These are phyloP conservation scores for Chaetodon trifasciatus DNA, from an alignment of 2,797 vertebrate genomes.

Conservation along the genomic window DNA sequence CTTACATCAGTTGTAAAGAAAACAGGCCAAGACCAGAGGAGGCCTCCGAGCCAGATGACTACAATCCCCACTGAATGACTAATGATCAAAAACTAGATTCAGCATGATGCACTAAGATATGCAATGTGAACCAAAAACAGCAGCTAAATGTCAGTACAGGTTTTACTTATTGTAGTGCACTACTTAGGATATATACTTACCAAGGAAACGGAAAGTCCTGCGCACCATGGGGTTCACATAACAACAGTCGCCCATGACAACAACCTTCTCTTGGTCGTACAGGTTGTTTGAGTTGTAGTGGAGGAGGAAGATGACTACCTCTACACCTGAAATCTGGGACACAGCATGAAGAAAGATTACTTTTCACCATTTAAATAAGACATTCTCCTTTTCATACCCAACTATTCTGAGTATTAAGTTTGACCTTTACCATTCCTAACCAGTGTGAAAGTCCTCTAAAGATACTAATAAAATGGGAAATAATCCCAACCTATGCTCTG, in stretches of 20 bases:
- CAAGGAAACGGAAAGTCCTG: conserved; percentile 93
- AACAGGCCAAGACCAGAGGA: no score
- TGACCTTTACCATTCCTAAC: neutral
- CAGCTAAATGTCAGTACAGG: neutral
- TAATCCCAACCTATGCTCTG: neutral
- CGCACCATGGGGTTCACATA: conserved; percentile 95
- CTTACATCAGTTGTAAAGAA: no score
- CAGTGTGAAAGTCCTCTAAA: neutral
- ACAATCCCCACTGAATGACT: no score
- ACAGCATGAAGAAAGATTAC: neutral
- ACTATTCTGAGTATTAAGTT: neutral
- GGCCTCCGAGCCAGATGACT: no score
- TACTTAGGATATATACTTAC: conserved; percentile 76
- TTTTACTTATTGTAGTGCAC: neutral
- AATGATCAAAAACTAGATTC: neutral
- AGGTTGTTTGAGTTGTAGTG: conserved; percentile 92
- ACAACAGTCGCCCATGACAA: conserved; percentile 95
- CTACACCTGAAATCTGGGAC: conserved; percentile 92
- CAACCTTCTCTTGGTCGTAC: conserved; percentile 94
- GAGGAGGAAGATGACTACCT: conserved; percentile 93
- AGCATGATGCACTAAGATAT: neutral
- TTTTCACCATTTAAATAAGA: neutral
- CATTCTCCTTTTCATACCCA: neutral
- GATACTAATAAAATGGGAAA: neutral
- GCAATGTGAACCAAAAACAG: neutral